Conservation (phyloP, 2,797 vertebrate genomes). For the Bryconaethiops microstoma region DNA sequence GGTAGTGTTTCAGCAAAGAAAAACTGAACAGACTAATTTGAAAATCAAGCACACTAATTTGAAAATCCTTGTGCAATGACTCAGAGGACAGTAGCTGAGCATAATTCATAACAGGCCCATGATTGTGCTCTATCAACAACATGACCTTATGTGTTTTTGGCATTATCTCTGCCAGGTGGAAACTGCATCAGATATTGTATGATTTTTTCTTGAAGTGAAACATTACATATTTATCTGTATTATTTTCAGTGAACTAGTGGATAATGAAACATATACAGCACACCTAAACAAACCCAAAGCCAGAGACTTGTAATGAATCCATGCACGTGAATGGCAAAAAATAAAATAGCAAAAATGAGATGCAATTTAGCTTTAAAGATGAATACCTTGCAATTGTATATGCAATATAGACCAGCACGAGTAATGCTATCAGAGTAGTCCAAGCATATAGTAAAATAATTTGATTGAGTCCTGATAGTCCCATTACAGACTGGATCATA, state of each 20-base stretch:
- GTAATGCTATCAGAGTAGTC: background rate
- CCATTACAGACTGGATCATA: no score
- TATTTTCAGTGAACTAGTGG: background rate
- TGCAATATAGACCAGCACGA: background rate
- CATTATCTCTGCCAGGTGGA: conserved; percentile 51
- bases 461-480: no score
- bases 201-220: conserved; percentile 41
- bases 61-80: conserved; percentile 54
- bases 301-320: background rate
- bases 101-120: conserved; percentile 51
- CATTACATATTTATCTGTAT: conserved; percentile 42
- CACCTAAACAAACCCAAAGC: conserved; percentile 15
- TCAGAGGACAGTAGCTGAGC: conserved; percentile 51
- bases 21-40: background rate
- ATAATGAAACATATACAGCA: background rate
- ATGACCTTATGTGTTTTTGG: conserved; percentile 45
- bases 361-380: background rate
- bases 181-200: conserved; percentile 57
- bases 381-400: background rate
- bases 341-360: no score
- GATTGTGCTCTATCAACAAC: conserved; percentile 28
- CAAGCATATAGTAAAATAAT: conserved; percentile 27
- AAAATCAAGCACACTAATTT: conserved; percentile 24
- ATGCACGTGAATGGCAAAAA: no score
- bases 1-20: conserved; percentile 12